Conservation (phyloP, 2,888 invertebrate species). For the Abrostola triplasia region DNA sequence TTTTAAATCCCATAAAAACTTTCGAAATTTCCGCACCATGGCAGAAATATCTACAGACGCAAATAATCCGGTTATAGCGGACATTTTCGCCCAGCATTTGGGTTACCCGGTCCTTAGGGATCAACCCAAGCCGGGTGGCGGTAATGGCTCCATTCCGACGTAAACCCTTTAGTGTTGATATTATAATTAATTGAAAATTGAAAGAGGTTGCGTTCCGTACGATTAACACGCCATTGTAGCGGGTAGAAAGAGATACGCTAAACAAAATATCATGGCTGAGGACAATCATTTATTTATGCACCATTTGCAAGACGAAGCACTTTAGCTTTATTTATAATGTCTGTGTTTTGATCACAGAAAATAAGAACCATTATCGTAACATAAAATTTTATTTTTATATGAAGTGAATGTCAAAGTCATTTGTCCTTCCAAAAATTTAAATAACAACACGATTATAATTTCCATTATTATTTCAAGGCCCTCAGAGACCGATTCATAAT, state of each 20-base stretch:
- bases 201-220: conserved; percentile 9
- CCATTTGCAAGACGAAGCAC: neutral
- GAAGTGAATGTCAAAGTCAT: no score
- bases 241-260: neutral
- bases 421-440: no score
- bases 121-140: conserved; percentile 13
- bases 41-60: conserved; percentile 24
- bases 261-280: neutral
- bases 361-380: no score
- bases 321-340: neutral
- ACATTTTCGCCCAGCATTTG: conserved; percentile 30
- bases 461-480: no score
- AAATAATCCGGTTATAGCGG: conserved; percentile 36
- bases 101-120: conserved; percentile 27
- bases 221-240: conserved; percentile 29
- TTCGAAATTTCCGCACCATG: conserved; percentile 14
- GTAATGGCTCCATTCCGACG: conserved; percentile 34
- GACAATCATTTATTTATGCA: neutral
- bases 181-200: conserved; percentile 41
- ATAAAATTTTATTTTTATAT: no score
- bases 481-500: no score
- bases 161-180: conserved; percentile 31
- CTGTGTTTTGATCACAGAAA: no score
- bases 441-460: no score
- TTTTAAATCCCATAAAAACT: conserved; percentile 6